These are phyloP conservation scores for Axis porcinus DNA, from an alignment of 2,113 vertebrate species.

Conservation along the genomic window DNA sequence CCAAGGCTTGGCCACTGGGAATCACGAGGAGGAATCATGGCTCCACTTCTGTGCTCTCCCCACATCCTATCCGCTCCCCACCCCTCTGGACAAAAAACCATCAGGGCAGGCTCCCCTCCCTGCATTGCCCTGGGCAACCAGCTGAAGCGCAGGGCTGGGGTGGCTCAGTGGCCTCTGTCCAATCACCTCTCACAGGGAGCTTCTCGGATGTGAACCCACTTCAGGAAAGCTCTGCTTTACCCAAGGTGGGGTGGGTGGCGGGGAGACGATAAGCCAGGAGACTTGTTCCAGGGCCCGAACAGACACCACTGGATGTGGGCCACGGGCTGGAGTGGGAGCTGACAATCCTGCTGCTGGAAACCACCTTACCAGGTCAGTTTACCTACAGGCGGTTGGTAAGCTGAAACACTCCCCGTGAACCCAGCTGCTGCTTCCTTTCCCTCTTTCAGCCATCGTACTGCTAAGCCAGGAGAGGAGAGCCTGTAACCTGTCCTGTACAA, in stretches of 20 bases:
- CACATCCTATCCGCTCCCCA: neutral
- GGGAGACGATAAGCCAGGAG: conserved; percentile 62
- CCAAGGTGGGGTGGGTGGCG: neutral
- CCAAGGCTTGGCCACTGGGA: neutral
- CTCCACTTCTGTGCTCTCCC: neutral
- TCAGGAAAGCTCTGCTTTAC: conserved; percentile 41
- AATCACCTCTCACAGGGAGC: neutral
- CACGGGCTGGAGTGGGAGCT: neutral
- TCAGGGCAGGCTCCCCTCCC: neutral
- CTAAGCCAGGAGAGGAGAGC: neutral
- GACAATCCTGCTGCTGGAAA: conserved; percentile 8
- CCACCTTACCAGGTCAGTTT: neutral
- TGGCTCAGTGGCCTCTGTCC: neutral
- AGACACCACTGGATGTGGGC: no score
- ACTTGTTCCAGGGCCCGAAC: neutral
- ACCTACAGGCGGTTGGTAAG: conserved; percentile 45
- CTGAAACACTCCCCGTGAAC: conserved; percentile 51
- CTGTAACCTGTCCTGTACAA: neutral
- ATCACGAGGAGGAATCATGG: neutral
- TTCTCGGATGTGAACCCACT: neutral
- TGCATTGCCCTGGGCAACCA: neutral
- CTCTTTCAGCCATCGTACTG: neutral
- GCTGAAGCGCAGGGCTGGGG: fast-evolving
- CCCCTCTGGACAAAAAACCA: neutral
- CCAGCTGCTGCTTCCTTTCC: conserved; percentile 67